Base-by-base conservation (phyloP, 2,113 vertebrate species). In the Lathamus discolor region DNA sequence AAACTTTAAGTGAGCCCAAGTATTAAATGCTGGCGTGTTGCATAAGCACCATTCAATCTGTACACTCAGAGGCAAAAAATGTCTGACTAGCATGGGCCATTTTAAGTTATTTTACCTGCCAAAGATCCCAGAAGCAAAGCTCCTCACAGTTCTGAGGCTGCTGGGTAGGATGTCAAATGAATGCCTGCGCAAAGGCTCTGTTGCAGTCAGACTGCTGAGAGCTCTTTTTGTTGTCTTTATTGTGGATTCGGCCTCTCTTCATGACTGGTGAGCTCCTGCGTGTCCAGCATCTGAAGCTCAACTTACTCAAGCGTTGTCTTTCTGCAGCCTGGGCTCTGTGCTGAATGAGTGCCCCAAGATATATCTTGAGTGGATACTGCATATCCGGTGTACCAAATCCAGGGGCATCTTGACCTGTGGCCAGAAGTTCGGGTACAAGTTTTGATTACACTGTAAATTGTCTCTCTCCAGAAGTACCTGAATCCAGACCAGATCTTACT, bases 261-360 rank as follows among this genome's bases (percentile, higher is more conserved):
- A 2, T 0, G 2, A 6, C 37, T 44, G 28, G 20, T 22, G 18
- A 76, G n/a, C 25, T 52, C 12, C 51, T 66, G 22, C 3, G 1
- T 35, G 57, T 52, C 55, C 27, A 37, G n/a, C 44, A 88, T 4
- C 1, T 11, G 55, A 44, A 39, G 49, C 68, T 82, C 46, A 10
- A 18, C 17, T 13, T 43, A 4, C 25, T n/a, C 23, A 17, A 48
- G 4, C 0, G 3, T 20, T 68, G 20, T 41, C 20, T 13, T 25
- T 55, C 31, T 72, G 72, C 83, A 88, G 22, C 27, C 44, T 54
- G 16, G 57, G 19, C 22, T 57, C 13, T 83, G 19, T 57, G 11
- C 57, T 51, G 35, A 55, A 2, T 18, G 51, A 13, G 8, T 2
- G 1, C 61, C 59, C 17, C 22, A 8, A n/a, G 17, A 3, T 3